Base-by-base conservation (phyloP, 2,113 vertebrate genomes). In the Eulacestoma nigropectus region DNA sequence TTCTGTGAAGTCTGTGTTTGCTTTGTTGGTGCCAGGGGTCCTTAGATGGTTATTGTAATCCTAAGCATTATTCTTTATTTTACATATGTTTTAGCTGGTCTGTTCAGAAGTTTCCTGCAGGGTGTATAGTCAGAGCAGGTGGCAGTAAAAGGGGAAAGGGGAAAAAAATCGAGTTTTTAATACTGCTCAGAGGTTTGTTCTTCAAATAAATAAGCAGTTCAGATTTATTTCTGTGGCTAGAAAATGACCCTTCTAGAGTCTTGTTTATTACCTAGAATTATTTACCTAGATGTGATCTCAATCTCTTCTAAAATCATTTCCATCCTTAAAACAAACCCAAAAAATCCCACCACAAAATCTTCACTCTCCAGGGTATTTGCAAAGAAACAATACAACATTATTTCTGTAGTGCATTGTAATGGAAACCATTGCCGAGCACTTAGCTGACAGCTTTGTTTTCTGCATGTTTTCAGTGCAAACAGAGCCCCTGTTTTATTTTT, bases 381-480 rank as follows among this genome's bases (percentile, higher is more conserved):
- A 87, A 84, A 93, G 96, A 72, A 97, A 93, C 90, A 97, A 84
- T 94, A 60, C 87, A 94, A 42, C 73, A 67, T 95, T 95, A 90
- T 96, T 97, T 97, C 87, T 96, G 84, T 72, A 92, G 90, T 74
- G 85, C 84, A 42, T 55, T 91, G 88, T 96, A 97, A 97, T 97
- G 93, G 95, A 97, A 96, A 95, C 86, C 95, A 90, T 94, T 74
- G 85, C 82, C 35, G 92, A 90, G 50, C 80, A 85, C 82, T 96
- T 94, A 92, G 88, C 75, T 52, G 47, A 32, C 84, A 72, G 76
- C 85, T 95, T 81, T 95, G 87, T 97, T 97, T 97, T 93, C 93
- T 85, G 47, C 52, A 46, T 90, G 87, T 86, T 94, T 96, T 93
- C 82, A 86, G 82, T 87, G 68, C 92, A 94, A 84, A 86, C 86